These are phyloP conservation scores for Carettochelys insculpta DNA, from an alignment of 2,113 vertebrate genomes.

Conservation along the genomic window DNA sequence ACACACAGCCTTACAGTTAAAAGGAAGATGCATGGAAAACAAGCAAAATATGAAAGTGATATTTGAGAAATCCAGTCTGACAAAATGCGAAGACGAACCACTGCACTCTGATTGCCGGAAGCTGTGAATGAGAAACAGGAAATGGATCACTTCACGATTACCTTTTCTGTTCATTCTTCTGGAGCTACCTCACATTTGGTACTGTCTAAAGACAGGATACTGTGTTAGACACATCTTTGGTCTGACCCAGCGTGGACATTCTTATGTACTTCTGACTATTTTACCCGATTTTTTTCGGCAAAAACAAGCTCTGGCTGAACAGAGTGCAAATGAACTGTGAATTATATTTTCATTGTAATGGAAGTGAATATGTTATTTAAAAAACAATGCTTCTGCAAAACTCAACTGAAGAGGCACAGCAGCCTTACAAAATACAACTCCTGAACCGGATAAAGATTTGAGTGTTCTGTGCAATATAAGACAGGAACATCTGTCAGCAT, in stretches of 20 bases:
- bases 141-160: too few species aligned
- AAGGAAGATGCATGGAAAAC: neutral
- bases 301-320: neutral
- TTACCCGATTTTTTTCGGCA: conserved; percentile 46
- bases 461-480: neutral
- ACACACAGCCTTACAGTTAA: neutral
- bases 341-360: neutral
- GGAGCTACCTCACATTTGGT: too few species aligned
- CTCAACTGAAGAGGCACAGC: neutral
- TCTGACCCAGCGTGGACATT: too few species aligned
- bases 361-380: neutral
- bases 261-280: conserved; percentile 49
- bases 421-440: neutral
- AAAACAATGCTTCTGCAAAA: neutral
- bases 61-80: conserved; percentile 30
- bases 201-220: too few species aligned
- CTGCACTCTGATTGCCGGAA: too few species aligned
- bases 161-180: too few species aligned
- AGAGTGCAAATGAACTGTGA: neutral
- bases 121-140: too few species aligned
- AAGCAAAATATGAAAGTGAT: conserved; percentile 54
- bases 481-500: conserved; percentile 8
- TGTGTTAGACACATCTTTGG: too few species aligned
- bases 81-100: conserved; percentile 31
- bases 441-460: neutral